Evolutionary conservation across 2,888 invertebrate genomes (phyloP), one percentile per base, ranked within the genome.

Genomic region (Siphonodentalium dalli): DNA sequence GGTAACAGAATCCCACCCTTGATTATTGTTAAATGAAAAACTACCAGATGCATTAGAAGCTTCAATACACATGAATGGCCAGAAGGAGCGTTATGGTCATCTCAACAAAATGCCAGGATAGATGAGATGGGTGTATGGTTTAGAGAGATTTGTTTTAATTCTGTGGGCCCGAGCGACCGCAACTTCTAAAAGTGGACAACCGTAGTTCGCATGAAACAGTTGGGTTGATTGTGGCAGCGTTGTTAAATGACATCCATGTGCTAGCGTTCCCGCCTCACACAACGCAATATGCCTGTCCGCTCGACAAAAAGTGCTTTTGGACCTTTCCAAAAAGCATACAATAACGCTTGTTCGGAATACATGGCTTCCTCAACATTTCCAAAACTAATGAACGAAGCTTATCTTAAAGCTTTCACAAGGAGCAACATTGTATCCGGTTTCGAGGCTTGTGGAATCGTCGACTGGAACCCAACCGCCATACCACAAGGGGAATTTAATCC

Each of bases 91-190:
- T n/a, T 34, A 11, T 46, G 46, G 46, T 9, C 38, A 8, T 46
- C 6, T 20, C 38, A 37, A 24, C 13, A 11, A 1, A 46, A 46
- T 7, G 37, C 46, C 1, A 38, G 46, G 46, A 37, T 45, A 7
- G 26, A 45, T 9, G 35, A 45, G 20, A 27, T 8, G 3, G 24
- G 23, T 3, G 9, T 34, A 44, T 44, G 6, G 34, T 44, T 44
- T 21, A 0, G 34, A n/a, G 34, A 44, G 21, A 20, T 45, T 18
- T 45, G 34, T 18, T 21, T 2, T 5, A 21, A 35, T 35, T 26
- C 35, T 57, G 57, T 48, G 48, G 57, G 3, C 13, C 15, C 6
- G 39, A 43, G 11, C 18, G 46, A 18, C 37, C 38, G 23, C 46
- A 38, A n/a, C 27, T 46, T 3, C 20, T 46, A 11, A 35, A 38